Percentiles rank a stretch among this genome's conserved stretches.
Conservation (phyloP, 2,113 vertebrate genomes). For the Acrocephalus arundinaceus region DNA sequence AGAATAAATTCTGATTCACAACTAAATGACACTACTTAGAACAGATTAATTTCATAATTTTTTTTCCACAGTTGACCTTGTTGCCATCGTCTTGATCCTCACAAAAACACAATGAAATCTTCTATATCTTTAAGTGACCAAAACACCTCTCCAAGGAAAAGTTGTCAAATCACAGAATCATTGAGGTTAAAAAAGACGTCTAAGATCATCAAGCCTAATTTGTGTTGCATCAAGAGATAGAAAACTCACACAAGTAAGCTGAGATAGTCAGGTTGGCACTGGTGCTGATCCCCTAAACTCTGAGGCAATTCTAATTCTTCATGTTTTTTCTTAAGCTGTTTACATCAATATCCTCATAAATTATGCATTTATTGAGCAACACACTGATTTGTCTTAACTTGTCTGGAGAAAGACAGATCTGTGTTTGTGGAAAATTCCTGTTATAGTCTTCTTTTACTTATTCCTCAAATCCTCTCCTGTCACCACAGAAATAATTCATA, state of each 20-base stretch:
- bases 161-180: background rate
- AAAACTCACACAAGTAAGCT: background rate
- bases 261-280: background rate
- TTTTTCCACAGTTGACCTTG: background rate
- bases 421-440: background rate
- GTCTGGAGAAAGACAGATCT: background rate
- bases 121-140: accelerated
- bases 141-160: background rate
- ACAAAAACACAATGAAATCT: background rate
- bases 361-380: background rate
- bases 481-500: background rate
- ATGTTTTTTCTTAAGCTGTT: background rate
- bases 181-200: background rate
- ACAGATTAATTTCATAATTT: background rate
- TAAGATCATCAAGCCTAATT: background rate
- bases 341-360: background rate
- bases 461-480: background rate
- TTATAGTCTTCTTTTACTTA: background rate
- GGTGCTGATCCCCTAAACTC: background rate
- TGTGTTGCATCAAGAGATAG: background rate
- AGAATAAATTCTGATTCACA: background rate
- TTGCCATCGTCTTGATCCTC: background rate
- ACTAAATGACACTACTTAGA: background rate
- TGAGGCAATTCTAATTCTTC: background rate
- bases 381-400: background rate